Base-by-base conservation (phyloP, 2,888 invertebrate genomes). In the Camptogramma bilineatum region DNA sequence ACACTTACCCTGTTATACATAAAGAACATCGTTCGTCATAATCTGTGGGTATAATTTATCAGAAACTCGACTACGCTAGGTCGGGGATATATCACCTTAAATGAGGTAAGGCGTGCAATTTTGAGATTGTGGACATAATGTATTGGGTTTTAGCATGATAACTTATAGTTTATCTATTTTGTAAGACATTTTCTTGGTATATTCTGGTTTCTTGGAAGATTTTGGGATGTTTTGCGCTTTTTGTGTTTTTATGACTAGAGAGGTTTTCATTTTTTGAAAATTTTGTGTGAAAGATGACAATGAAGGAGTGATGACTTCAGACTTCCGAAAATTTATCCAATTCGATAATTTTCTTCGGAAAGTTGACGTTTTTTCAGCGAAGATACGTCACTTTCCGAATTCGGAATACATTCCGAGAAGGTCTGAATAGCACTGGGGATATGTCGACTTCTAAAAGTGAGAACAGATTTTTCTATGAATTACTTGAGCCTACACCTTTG, bases 1-100 rank as follows among this genome's bases (percentile, higher is more conserved):
- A 65, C 52, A 52, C 47, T 55, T 19, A 52, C 57, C 19, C 10
- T 28, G 60, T 56, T 53, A 51, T 42, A 58, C 48, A 60, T 44
- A 59, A 68, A 62, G 61, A 52, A 66, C 56, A 50, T 56, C 63
- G 52, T 74, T 71, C 69, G 71, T 79, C 78, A 79, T 77, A 77
- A 77, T 73, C 75, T 60, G 66, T 68, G 68, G 76, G 78, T 76
- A 77, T 77, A 78, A 81, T 79, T 73, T 78, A 79, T 79, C 78
- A 73, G 73, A 55, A 73, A 73, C 70, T 62, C 66, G 79, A 73
- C 73, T 65, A 62, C 13, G 59, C 31, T 19, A 54, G 62, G 66
- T 59, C 46, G 57, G 52, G 60, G 57, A 66, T 73, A 69, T 68
- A 72, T 72, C 70, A 73, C 68, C 66, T 66, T 68, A 71, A 70